Evolutionary conservation across 2,888 invertebrate species (phyloP).

Genomic region (Diabrotica balteata): DNA sequence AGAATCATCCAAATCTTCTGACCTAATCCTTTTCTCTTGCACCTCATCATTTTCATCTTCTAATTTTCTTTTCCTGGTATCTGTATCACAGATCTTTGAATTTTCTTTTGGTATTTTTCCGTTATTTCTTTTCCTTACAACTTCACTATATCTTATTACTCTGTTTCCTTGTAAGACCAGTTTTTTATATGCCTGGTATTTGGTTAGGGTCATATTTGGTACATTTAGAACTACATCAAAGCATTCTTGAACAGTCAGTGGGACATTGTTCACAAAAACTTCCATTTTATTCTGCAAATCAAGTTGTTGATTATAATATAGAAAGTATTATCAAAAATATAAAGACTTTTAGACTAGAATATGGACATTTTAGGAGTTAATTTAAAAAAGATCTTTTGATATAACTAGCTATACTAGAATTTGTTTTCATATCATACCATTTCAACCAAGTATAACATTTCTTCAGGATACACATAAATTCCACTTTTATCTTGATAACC

Average conservation of each 20-base stretch:
- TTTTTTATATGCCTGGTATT: conserved; percentile 51
- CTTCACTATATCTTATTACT: conserved; percentile 38
- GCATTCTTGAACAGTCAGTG: conserved; percentile 72
- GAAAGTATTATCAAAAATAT: too few relatives aligned
- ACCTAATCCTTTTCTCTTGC: conserved; percentile 8
- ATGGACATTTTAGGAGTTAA: too few relatives aligned
- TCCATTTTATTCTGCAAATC: conserved; percentile 67
- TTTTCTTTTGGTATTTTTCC: conserved; percentile 7
- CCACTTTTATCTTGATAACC: conserved; percentile 53
- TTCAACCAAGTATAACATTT: conserved; percentile 72
- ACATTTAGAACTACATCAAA: conserved; percentile 63
- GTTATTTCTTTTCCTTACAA: conserved; percentile 19
- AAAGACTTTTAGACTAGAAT: too few relatives aligned
- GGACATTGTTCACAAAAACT: conserved; percentile 65
- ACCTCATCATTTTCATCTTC: neutral
- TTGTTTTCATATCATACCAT: conserved; percentile 60
- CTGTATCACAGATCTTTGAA: conserved; percentile 5
- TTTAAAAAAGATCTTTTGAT: too few relatives aligned
- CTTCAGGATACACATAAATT: conserved; percentile 67
- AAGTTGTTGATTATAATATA: neutral
- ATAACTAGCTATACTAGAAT: too few relatives aligned
- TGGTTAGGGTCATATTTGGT: conserved; percentile 37
- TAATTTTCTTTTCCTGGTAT: neutral
- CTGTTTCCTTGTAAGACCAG: conserved; percentile 48
- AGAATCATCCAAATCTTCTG: conserved; percentile 9